Percentiles rank a stretch among this genome's conserved stretches.
Conservation (phyloP, 2,113 vertebrate genomes). For the Leptosomus discolor region DNA sequence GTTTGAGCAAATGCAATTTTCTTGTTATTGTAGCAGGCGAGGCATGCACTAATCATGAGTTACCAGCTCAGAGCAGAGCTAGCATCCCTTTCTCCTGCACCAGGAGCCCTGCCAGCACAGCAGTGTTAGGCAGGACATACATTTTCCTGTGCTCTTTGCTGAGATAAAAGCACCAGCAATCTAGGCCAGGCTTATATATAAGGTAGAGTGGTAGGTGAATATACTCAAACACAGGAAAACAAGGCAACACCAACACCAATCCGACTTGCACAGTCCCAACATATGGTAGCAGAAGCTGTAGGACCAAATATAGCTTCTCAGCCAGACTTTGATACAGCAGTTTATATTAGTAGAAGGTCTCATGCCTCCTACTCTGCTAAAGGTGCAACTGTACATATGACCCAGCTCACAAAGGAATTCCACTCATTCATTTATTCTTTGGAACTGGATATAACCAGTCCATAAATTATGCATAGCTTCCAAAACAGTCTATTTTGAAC, state of each 20-base stretch:
- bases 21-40: not conserved
- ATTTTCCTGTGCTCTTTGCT: not conserved
- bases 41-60: not conserved
- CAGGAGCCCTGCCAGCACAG: not conserved
- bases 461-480: not conserved
- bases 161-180: not conserved
- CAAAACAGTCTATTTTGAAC: not conserved
- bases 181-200: not conserved
- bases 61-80: not conserved
- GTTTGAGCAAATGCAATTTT: not conserved
- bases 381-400: not conserved
- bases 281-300: not conserved
- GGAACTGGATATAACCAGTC: not conserved
- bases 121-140: not conserved
- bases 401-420: not conserved
- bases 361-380: not conserved
- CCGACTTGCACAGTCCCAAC: not conserved
- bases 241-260: not conserved
- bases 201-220: not conserved
- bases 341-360: not conserved
- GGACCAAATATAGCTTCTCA: not conserved
- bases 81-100: not conserved
- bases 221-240: not conserved
- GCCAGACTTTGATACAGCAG: not conserved
- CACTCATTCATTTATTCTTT: not conserved